A percentile compares a stretch with the other conserved stretches of the same genome.
phyloP scores from a whole-genome alignment of 2,797 vertebrate genomes.

The Discoglossus pictus region DNA sequence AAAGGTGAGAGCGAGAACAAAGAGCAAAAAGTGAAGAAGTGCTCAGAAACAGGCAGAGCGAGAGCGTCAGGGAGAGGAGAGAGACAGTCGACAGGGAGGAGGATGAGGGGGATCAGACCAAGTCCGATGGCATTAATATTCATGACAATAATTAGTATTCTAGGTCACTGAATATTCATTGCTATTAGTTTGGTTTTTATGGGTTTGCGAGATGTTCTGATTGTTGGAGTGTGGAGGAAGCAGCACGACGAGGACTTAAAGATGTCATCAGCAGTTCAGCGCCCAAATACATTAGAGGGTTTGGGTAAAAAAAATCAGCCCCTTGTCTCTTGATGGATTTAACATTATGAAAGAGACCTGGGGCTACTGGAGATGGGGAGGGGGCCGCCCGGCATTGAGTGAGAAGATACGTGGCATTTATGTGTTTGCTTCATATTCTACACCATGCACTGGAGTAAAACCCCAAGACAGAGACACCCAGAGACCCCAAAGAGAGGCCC shows the following conservation, averaged over 20 bases:
- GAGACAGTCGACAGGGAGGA: slow-evolving; percentile 62
- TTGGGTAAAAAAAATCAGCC: slow-evolving; percentile 63
- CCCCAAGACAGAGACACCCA: too few relatives aligned
- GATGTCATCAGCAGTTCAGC: slow-evolving; percentile 73
- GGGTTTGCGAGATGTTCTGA: slow-evolving; percentile 83
- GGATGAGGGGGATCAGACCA: slow-evolving; percentile 68
- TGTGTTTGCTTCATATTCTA: too few relatives aligned
- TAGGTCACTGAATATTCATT: slow-evolving; percentile 99
- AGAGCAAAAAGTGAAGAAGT: slow-evolving; percentile 58
- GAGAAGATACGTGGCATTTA: too few relatives aligned
- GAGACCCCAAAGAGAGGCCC: too few relatives aligned
- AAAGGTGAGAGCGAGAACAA: slow-evolving; percentile 57
- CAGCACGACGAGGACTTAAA: slow-evolving; percentile 75
- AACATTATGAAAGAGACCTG: slow-evolving; percentile 59
- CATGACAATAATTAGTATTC: slow-evolving; percentile 99
- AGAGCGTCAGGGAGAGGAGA: slow-evolving; percentile 22
- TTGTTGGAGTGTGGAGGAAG: slow-evolving; percentile 82
- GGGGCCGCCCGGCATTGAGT: too few relatives aligned
- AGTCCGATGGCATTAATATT: slow-evolving; percentile 98
- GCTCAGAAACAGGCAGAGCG: slow-evolving; percentile 34
- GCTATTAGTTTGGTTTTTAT: slow-evolving; percentile 95
- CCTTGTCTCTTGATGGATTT: slow-evolving; percentile 61
- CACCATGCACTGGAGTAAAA: too few relatives aligned
- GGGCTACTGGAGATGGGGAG: slow-evolving; percentile 45
- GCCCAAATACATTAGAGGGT: slow-evolving; percentile 68